phyloP scores from a whole-genome alignment of 2,113 vertebrate species.

The Xiphophorus couchianus region DNA sequence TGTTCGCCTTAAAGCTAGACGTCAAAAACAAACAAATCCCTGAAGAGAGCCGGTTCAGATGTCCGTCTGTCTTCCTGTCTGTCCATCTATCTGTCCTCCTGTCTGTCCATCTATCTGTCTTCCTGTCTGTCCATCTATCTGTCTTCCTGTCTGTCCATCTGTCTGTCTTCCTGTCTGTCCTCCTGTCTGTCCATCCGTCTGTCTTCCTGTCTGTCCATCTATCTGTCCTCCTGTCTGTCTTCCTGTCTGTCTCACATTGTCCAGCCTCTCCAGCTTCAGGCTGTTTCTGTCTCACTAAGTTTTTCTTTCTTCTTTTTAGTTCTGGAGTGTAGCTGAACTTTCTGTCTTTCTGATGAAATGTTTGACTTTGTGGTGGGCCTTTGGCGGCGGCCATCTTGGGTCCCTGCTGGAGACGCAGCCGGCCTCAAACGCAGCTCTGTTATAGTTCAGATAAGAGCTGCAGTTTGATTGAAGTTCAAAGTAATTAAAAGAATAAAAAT shows the following conservation, averaged over 20 bases:
- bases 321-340: too few species aligned
- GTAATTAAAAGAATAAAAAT: too few species aligned
- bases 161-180: background rate
- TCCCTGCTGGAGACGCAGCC: too few species aligned
- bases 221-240: background rate
- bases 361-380: too few species aligned
- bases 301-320: too few species aligned
- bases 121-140: too few species aligned
- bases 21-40: slow-evolving; percentile 28
- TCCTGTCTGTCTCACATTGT: slow-evolving; percentile 53
- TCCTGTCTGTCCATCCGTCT: background rate
- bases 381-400: too few species aligned
- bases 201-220: background rate
- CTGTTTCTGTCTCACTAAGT: slow-evolving; percentile 55
- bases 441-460: too few species aligned
- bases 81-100: slow-evolving; percentile 1
- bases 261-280: slow-evolving; percentile 59
- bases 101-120: background rate
- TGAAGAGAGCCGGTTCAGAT: slow-evolving; percentile 49
- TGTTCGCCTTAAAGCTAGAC: slow-evolving; percentile 19
- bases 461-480: too few species aligned
- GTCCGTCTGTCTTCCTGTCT: slow-evolving; percentile 27
- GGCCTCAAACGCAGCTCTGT: too few species aligned
- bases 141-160: background rate
- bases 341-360: too few species aligned